Conservation (phyloP, 1,140 invertebrate species). For the Drosophila sp. region DNA sequence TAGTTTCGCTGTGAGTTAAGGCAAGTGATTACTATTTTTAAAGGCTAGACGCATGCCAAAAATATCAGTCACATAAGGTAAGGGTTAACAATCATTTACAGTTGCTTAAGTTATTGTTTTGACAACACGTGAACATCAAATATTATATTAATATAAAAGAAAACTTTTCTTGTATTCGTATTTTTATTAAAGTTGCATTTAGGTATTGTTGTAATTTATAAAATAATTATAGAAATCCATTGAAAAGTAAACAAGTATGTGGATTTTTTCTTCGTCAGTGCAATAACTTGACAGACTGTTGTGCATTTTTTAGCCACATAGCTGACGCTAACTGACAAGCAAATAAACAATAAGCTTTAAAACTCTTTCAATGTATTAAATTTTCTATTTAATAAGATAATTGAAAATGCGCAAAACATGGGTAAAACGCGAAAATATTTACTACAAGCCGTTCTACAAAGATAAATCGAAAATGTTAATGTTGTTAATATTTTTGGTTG, state of each 20-base stretch:
- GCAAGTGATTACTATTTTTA: background rate
- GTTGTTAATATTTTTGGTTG: conserved; percentile 75
- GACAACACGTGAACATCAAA: too few species aligned
- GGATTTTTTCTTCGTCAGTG: too few species aligned
- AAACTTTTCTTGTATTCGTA: too few species aligned
- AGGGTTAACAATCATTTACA: conserved; percentile 37
- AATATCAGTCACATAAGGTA: conserved; percentile 3
- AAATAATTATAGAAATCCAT: too few species aligned
- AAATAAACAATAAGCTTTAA: conserved; percentile 38
- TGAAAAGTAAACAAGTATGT: too few species aligned
- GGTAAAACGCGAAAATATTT: conserved; percentile 83
- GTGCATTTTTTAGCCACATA: conserved; percentile 31
- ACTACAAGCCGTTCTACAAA: conserved; percentile 84
- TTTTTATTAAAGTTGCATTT: too few species aligned
- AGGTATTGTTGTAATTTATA: too few species aligned
- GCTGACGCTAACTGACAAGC: conserved; percentile 28
- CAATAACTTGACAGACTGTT: too few species aligned
- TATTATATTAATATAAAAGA: too few species aligned
- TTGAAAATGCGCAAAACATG: conserved; percentile 80
- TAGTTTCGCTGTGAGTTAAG: background rate
- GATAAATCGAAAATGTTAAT: conserved; percentile 81
- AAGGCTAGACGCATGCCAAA: background rate
- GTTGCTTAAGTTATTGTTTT: too few species aligned
- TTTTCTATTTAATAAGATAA: conserved; percentile 9
- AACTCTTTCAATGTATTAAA: conserved; percentile 2